Evolutionary conservation across 2,888 invertebrate genomes (phyloP).

Genomic region (Cosmopolites sordidus): DNA sequence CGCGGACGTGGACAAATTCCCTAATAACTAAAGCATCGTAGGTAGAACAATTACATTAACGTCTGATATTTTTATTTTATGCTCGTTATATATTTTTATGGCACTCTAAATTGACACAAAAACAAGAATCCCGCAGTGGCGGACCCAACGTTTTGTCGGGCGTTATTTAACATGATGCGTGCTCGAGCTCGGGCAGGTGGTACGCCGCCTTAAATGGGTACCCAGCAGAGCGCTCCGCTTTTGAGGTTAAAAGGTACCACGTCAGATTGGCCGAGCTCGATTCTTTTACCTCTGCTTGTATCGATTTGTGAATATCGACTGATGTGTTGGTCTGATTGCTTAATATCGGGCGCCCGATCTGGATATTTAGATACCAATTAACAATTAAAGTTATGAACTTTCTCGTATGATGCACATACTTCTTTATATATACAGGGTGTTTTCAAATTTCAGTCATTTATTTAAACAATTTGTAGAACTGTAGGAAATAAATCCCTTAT

Average conservation of each 20-base stretch:
- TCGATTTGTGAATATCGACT: too few relatives aligned
- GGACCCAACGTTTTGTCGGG: constrained; percentile 35
- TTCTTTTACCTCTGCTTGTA: too few relatives aligned
- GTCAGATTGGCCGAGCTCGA: too few relatives aligned
- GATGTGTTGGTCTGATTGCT: too few relatives aligned
- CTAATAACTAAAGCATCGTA: constrained; percentile 30
- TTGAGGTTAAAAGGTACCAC: background rate
- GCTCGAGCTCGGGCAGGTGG: constrained; percentile 33
- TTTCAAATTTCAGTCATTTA: too few relatives aligned
- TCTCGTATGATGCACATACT: too few relatives aligned
- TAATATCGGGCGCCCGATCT: too few relatives aligned
- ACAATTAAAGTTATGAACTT: too few relatives aligned
- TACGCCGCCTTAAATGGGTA: constrained; percentile 3
- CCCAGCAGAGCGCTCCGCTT: background rate
- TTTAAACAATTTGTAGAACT: too few relatives aligned
- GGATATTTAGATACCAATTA: too few relatives aligned
- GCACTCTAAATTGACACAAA: constrained; percentile 45
- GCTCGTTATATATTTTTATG: constrained; percentile 42
- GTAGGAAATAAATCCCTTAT: too few relatives aligned
- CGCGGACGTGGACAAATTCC: constrained; percentile 17
- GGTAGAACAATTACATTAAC: constrained; percentile 39
- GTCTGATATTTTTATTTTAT: constrained; percentile 36
- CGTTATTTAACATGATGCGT: constrained; percentile 40
- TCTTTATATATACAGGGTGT: too few relatives aligned
- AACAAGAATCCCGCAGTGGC: constrained; percentile 43